Evolutionary conservation across 2,797 vertebrate species (phyloP).

Genomic region (Liasis olivaceus): DNA sequence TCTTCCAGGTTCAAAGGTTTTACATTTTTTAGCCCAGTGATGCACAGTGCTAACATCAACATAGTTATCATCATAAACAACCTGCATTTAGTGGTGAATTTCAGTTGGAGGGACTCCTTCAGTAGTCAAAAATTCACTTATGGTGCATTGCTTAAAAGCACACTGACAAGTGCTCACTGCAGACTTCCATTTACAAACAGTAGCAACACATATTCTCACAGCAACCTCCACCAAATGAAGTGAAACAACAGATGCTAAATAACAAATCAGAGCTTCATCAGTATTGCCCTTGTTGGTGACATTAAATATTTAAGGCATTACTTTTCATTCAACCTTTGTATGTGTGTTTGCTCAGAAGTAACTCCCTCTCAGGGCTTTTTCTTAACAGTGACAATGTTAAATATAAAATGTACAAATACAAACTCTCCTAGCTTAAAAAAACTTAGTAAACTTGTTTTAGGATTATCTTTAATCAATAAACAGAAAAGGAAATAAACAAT

Average conservation of each 20-base stretch:
- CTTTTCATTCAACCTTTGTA: neutral
- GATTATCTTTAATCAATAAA: neutral
- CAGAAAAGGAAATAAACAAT: neutral
- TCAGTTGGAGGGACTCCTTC: neutral
- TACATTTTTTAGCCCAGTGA: neutral
- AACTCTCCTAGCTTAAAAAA: neutral
- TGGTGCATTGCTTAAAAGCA: neutral
- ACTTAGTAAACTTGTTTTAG: neutral
- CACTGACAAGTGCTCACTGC: neutral
- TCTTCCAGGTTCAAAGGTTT: neutral
- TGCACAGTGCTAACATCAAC: neutral
- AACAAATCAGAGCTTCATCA: neutral
- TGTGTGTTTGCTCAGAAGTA: neutral
- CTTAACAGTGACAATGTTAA: neutral
- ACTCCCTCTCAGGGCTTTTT: neutral
- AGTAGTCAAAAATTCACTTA: neutral
- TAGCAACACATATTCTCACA: neutral
- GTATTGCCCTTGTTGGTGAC: neutral
- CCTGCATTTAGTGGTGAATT: neutral
- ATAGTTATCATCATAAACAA: neutral
- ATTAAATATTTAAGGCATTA: neutral
- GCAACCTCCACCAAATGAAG: neutral
- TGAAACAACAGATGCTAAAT: neutral
- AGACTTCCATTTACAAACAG: neutral
- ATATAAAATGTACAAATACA: neutral